phyloP scores from a whole-genome alignment of 2,888 invertebrate species.

The Ceraclea dissimilis region DNA sequence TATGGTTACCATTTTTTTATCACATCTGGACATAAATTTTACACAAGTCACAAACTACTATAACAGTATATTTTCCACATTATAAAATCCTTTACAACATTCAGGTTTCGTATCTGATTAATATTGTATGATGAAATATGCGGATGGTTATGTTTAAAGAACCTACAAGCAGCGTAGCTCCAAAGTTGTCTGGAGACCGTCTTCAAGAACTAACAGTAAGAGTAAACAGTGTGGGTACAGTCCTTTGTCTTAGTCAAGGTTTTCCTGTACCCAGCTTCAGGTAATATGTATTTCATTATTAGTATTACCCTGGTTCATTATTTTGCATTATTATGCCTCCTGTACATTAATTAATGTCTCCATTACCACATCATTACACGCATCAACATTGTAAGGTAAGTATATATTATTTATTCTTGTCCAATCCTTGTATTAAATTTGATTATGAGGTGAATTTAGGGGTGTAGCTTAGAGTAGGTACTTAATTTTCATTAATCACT shows the following conservation, averaged over 20 bases:
- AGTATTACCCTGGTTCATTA: not conserved
- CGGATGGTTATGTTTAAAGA: constrained; percentile 39
- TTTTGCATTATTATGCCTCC: not conserved
- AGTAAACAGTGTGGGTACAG: constrained; percentile 38
- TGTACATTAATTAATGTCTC: not conserved
- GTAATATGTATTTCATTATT: constrained; percentile 37
- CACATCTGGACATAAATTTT: too few relatives aligned
- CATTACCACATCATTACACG: not conserved
- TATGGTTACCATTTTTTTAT: too few relatives aligned
- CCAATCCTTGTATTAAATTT: too few relatives aligned
- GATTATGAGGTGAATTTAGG: too few relatives aligned
- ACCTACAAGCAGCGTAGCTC: constrained; percentile 60
- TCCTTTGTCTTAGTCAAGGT: constrained; percentile 67
- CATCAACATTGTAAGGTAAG: not conserved
- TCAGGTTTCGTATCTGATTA: too few relatives aligned
- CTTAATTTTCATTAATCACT: too few relatives aligned
- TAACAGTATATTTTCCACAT: too few relatives aligned
- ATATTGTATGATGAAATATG: not conserved
- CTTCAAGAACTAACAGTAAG: constrained; percentile 44
- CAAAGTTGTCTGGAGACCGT: constrained; percentile 53
- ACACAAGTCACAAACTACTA: too few relatives aligned
- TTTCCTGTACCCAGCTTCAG: constrained; percentile 69
- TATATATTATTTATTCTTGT: not conserved
- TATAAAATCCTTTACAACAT: too few relatives aligned
- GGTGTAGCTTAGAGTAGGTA: too few relatives aligned